These are phyloP conservation scores for Eutolmus rufibarbis DNA, from an alignment of 2,888 invertebrate genomes.

Conservation along the genomic window DNA sequence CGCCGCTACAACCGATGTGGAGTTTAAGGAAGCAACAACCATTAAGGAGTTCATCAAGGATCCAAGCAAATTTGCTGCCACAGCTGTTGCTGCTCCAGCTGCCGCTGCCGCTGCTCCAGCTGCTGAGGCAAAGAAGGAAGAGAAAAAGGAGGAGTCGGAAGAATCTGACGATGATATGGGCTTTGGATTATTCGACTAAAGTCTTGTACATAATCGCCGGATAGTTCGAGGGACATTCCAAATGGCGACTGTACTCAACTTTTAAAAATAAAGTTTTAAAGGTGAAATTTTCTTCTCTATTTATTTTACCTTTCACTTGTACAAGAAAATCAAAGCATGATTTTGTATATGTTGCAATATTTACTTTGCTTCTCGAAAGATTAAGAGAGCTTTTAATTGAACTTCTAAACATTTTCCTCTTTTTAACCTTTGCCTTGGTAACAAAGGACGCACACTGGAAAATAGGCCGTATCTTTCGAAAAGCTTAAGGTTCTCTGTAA, in stretches of 20 bases:
- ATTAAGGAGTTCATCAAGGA: constrained; percentile 95
- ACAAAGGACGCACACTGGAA: too few species aligned
- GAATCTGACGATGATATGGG: constrained; percentile 97
- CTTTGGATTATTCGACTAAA: constrained; percentile 85
- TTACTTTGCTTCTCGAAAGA: too few species aligned
- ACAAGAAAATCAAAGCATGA: not conserved
- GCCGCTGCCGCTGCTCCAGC: constrained; percentile 71
- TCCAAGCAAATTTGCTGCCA: constrained; percentile 89
- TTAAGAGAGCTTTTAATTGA: too few species aligned
- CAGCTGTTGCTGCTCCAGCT: constrained; percentile 69
- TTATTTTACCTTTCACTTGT: not conserved
- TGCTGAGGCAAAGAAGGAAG: constrained; percentile 71
- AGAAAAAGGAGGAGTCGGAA: constrained; percentile 82
- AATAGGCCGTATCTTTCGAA: too few species aligned
- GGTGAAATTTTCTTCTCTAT: not conserved
- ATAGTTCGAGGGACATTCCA: constrained; percentile 1
- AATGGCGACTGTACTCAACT: constrained; percentile 8
- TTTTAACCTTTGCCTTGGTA: too few species aligned
- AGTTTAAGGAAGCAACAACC: constrained; percentile 92
- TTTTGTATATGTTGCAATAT: too few species aligned
- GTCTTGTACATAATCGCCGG: constrained; percentile 45
- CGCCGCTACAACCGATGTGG: constrained; percentile 94
- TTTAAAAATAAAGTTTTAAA: constrained; percentile 11
- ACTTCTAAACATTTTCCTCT: too few species aligned
- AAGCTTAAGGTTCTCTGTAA: too few species aligned